A percentile compares a stretch with the other conserved stretches of the same genome.
phyloP scores from a whole-genome alignment of 1,140 invertebrate species.

The Drosophila santomea region DNA sequence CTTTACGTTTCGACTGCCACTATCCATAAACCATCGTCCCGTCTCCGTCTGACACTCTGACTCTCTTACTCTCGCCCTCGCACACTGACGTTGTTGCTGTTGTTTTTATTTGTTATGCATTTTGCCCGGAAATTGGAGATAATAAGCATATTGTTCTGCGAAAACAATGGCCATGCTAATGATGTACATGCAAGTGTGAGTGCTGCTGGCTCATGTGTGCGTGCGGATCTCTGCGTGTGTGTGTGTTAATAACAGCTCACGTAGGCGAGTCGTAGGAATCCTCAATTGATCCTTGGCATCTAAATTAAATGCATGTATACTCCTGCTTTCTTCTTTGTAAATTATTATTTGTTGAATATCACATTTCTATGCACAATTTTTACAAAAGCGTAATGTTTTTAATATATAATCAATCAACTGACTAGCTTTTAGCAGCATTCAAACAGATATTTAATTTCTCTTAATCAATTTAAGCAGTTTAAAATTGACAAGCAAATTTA shows the following conservation, averaged over 20 bases:
- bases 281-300: constrained; percentile 25
- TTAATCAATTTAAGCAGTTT: not conserved
- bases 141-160: constrained; percentile 81
- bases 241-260: constrained; percentile 56
- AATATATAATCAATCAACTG: not conserved
- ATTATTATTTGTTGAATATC: not conserved
- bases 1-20: constrained; percentile 70
- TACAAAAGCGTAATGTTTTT: too few species aligned
- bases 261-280: constrained; percentile 28
- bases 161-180: constrained; percentile 79
- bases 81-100: constrained; percentile 38
- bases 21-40: constrained; percentile 53
- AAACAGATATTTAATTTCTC: not conserved
- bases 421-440: not conserved
- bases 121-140: constrained; percentile 81
- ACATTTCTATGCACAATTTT: too few species aligned
- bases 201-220: constrained; percentile 1
- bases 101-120: constrained; percentile 81
- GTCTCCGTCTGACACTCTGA: constrained; percentile 1
- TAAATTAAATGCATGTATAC: constrained; percentile 9
- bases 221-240: not conserved
- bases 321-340: not conserved
- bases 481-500: not conserved
- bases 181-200: constrained; percentile 54
- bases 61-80: too few species aligned